Evolutionary conservation across 2,888 invertebrate species (phyloP).

Genomic region (Phania funesta): DNA sequence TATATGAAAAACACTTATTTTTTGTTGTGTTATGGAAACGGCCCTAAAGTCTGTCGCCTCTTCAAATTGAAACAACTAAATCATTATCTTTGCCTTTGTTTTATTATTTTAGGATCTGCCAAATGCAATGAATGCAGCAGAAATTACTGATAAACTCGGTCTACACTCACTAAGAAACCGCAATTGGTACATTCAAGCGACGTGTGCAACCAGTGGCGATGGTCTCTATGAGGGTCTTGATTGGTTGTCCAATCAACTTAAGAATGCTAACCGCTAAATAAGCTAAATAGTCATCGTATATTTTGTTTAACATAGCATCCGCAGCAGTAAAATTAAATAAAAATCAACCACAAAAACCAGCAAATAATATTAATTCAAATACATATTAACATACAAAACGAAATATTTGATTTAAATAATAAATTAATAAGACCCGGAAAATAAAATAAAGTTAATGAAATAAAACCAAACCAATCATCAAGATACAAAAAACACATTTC

Average conservation of each 20-base stretch:
- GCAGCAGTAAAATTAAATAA: conserved; percentile 68
- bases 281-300: conserved; percentile 63
- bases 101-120: conserved; percentile 91
- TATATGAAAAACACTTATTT: background rate
- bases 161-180: conserved; percentile 98
- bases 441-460: conserved; percentile 57
- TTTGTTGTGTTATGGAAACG: background rate
- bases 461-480: conserved; percentile 64
- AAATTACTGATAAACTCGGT: conserved; percentile 99
- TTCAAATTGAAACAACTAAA: background rate
- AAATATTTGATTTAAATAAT: conserved; percentile 71
- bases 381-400: conserved; percentile 60
- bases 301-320: conserved; percentile 66
- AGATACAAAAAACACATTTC: conserved; percentile 44
- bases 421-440: conserved; percentile 65
- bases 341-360: conserved; percentile 69
- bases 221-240: conserved; percentile 99
- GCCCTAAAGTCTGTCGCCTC: background rate
- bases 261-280: conserved; percentile 97
- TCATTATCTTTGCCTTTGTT: conserved; percentile 45
- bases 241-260: conserved; percentile 99
- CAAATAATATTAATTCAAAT: conserved; percentile 56
- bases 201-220: conserved; percentile 99
- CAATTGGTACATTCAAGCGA: conserved; percentile 98
- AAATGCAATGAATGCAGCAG: conserved; percentile 99